Base-by-base conservation (phyloP, 2,113 vertebrate genomes). In the Varanus salvator region DNA sequence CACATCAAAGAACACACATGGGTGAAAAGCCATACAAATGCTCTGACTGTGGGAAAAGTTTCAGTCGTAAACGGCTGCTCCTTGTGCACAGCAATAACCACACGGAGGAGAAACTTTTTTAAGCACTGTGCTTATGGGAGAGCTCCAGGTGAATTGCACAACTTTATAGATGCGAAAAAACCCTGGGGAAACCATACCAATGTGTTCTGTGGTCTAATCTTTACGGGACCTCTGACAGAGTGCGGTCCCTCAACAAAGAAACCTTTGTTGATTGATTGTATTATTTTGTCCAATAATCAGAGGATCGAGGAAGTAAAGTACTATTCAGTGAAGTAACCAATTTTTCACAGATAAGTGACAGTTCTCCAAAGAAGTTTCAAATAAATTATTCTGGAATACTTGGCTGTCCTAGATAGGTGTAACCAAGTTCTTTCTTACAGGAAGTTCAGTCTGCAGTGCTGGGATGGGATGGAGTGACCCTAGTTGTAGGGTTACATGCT, bases 1-100 rank as follows among this genome's bases (percentile, higher is more conserved):
- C 87, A 17, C 93, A 94, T 50, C 87, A 85, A 34, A 81, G 93
- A 12, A 89, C 88, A 31, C 93, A 94, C 72, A 94, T 90, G 0
- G 93, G 92, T 5, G 88, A 93, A 54, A 89, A 85, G 19, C 88
- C 78, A 7, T 92, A 90, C 11, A 83, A 72, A 12, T 94, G 93
- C 48, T 25, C 64, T 7, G 69, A 31, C 31, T 91, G 90, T 48
- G 87, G 86, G 44, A 93, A 93, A 82, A 54, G 84, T 60, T 93
- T 93, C 68, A 85, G 85, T 25, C 85, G 84, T 25, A 89, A 92
- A n/a, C 81, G 74, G n/a, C 80, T 82, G 3, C 80, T 91, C 11
- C 60, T 76, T 0, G 52, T 84, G 60, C 92, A 93, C 11, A 64
- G 75, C 31, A 78, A 88, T 48, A 75, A 74, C 4, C 92, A 92